These are phyloP conservation scores for Bombylius major DNA, from an alignment of 2,888 invertebrate species.

Conservation along the genomic window DNA sequence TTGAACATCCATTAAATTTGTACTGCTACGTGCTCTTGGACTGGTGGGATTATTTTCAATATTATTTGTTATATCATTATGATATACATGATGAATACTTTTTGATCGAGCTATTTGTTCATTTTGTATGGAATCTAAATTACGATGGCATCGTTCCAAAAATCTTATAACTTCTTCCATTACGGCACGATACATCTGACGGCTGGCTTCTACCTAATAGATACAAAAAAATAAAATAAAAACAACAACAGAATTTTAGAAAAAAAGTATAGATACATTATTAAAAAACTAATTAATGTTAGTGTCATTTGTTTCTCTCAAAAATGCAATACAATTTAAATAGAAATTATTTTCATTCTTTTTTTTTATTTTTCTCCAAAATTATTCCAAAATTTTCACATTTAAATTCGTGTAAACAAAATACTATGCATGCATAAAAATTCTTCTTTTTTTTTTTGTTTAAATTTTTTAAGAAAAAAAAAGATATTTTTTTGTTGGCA, in stretches of 20 bases:
- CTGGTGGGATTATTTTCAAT: constrained; percentile 1
- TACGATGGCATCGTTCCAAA: constrained; percentile 47
- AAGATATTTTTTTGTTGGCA: neutral
- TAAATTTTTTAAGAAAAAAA: neutral
- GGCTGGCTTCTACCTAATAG: constrained; percentile 47
- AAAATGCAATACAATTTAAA: neutral
- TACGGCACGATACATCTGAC: constrained; percentile 54
- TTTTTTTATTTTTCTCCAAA: too few species aligned
- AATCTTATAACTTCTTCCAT: constrained; percentile 55
- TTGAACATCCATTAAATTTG: constrained; percentile 25
- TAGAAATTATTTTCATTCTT: too few species aligned
- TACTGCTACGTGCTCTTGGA: constrained; percentile 29
- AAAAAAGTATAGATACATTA: too few species aligned
- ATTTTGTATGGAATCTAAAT: constrained; percentile 30
- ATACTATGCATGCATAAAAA: too few species aligned
- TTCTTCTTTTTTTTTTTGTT: too few species aligned
- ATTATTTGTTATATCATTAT: constrained; percentile 14
- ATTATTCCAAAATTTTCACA: too few species aligned
- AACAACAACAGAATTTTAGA: too few species aligned
- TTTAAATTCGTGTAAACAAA: too few species aligned
- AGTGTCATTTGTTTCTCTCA: neutral
- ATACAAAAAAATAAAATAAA: too few species aligned
- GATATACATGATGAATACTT: constrained; percentile 33
- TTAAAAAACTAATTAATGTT: neutral
- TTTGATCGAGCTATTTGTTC: constrained; percentile 36